Evolutionary conservation across 2,888 invertebrate genomes (phyloP).

Genomic region (Mayetiola destructor): DNA sequence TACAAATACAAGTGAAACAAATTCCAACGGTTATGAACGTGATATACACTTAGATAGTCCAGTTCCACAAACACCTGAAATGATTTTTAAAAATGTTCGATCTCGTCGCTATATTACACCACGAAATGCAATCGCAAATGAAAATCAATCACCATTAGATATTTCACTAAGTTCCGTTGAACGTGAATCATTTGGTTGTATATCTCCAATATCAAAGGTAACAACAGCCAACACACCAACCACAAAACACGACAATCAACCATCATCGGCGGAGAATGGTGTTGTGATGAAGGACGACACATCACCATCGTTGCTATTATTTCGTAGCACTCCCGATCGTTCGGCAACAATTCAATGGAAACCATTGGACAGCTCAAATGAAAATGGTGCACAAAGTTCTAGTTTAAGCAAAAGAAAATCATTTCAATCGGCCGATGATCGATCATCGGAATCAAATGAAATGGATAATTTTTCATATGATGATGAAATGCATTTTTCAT

Average conservation of each 20-base stretch:
- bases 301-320: background rate
- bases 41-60: constrained; percentile 20
- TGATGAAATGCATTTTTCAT: background rate
- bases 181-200: constrained; percentile 30
- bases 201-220: constrained; percentile 30
- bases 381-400: background rate
- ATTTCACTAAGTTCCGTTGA: constrained; percentile 24
- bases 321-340: constrained; percentile 18
- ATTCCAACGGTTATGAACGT: constrained; percentile 19
- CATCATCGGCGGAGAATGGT: background rate
- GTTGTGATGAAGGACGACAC: background rate
- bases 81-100: constrained; percentile 13
- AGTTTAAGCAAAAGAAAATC: background rate
- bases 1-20: background rate
- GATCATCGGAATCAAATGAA: background rate
- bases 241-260: background rate
- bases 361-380: background rate
- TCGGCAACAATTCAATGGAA: background rate
- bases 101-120: background rate
- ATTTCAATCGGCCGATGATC: background rate
- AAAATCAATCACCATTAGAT: constrained; percentile 4
- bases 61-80: constrained; percentile 21
- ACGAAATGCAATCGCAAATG: background rate
- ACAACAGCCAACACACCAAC: constrained; percentile 13
- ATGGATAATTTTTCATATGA: background rate